Percentiles rank a stretch among this genome's conserved stretches.
Conservation (phyloP, 2,113 vertebrate genomes). For the Dicentrarchus labrax region DNA sequence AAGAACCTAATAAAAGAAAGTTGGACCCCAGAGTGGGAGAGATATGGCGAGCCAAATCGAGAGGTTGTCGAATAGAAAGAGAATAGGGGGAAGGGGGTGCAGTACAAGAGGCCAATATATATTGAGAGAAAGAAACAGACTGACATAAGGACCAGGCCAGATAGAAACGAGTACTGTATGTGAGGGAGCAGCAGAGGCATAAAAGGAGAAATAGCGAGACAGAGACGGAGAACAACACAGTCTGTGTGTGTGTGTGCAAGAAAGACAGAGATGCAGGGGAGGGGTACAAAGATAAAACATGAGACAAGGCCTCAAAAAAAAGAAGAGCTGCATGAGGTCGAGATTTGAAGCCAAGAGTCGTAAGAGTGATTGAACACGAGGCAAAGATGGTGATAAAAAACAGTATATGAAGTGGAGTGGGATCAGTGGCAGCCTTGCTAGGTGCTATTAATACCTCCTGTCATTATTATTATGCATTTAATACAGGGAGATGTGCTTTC, state of each 20-base stretch:
- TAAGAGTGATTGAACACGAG: conserved; percentile 34
- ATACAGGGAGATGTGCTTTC: conserved; percentile 33
- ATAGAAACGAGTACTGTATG: conserved; percentile 42
- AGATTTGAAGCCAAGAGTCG: conserved; percentile 41
- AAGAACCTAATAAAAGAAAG: conserved; percentile 63
- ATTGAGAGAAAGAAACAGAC: conserved; percentile 26
- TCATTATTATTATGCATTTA: conserved; percentile 46
- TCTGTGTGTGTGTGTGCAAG: conserved; percentile 25
- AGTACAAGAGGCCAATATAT: conserved; percentile 46
- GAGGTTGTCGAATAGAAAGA: conserved; percentile 46
- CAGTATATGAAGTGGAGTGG: conserved; percentile 15
- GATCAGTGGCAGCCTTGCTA: conserved; percentile 19
- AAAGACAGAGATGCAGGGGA: conserved; percentile 56
- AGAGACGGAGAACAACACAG: conserved; percentile 60
- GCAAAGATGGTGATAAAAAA: conserved; percentile 4
- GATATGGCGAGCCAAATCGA: conserved; percentile 48
- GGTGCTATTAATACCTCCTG: conserved; percentile 60
- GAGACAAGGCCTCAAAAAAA: conserved; percentile 49
- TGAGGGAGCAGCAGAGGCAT: conserved; percentile 31
- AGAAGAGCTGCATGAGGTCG: conserved; percentile 40
- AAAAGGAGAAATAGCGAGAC: conserved; percentile 48
- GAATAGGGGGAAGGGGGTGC: conserved; percentile 22
- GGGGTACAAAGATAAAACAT: conserved; percentile 60
- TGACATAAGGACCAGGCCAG: conserved; percentile 33
- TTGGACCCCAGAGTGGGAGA: conserved; percentile 52